Evolutionary conservation across 2,888 invertebrate genomes (phyloP).

Genomic region (Apodemia mormo): DNA sequence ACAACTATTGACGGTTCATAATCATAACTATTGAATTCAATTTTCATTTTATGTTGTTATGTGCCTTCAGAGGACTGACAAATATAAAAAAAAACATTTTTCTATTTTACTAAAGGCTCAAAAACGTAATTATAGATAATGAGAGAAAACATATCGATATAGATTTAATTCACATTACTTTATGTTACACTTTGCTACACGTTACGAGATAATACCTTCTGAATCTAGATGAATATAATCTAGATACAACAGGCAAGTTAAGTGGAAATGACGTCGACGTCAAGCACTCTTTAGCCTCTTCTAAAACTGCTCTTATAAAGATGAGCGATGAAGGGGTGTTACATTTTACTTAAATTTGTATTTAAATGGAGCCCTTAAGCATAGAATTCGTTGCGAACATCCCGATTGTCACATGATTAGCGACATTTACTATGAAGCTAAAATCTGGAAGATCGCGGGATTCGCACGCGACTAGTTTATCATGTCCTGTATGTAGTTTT

Average conservation of each 20-base stretch:
- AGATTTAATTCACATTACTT: not conserved
- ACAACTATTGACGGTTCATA: no score
- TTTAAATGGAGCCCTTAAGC: not conserved
- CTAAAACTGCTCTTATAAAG: conserved; percentile 66
- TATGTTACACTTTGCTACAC: not conserved
- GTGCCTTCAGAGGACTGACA: no score
- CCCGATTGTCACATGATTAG: not conserved
- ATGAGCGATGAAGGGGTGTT: conserved; percentile 54
- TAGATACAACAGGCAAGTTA: conserved; percentile 62
- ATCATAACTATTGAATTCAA: no score
- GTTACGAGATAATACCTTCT: not conserved
- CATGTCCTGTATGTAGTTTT: no score
- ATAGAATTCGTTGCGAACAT: not conserved
- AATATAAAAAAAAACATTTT: no score
- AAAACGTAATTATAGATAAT: no score
- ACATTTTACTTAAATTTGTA: conserved; percentile 18
- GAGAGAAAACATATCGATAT: no score
- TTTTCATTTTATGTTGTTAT: no score
- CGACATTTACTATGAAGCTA: not conserved
- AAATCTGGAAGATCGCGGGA: no score
- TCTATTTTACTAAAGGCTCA: no score
- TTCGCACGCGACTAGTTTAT: no score
- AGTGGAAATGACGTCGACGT: conserved; percentile 59
- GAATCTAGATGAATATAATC: conserved; percentile 46
- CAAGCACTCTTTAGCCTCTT: conserved; percentile 60